These are phyloP conservation scores for Lasius fuliginosus DNA, from an alignment of 2,888 invertebrate species.

Conservation along the genomic window DNA sequence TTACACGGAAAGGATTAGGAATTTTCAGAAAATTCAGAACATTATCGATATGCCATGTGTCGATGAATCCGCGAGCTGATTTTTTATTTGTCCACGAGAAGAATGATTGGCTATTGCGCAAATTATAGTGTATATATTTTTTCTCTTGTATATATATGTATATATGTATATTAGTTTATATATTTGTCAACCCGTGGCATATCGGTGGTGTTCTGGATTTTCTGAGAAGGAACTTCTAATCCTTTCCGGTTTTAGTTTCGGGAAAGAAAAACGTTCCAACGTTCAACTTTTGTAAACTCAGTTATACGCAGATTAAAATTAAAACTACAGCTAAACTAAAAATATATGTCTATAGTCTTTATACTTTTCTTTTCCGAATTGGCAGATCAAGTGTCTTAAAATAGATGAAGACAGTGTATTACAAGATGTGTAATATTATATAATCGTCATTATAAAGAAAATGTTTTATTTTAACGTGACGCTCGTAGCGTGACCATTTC, in stretches of 20 bases:
- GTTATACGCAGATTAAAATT: neutral
- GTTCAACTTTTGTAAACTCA: neutral
- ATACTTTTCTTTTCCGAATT: neutral
- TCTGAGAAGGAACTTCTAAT: neutral
- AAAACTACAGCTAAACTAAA: neutral
- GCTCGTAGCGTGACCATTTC: neutral
- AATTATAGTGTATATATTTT: too few relatives aligned
- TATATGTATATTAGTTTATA: neutral
- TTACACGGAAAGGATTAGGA: too few relatives aligned
- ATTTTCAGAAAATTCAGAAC: too few relatives aligned
- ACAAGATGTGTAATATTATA: neutral
- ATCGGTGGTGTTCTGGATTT: neutral
- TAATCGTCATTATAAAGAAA: conserved; percentile 21
- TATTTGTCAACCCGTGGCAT: neutral
- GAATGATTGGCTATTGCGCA: too few relatives aligned
- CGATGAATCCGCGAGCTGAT: too few relatives aligned
- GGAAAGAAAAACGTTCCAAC: neutral
- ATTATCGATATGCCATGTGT: too few relatives aligned
- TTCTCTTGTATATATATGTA: too few relatives aligned
- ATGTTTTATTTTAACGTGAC: conserved; percentile 32
- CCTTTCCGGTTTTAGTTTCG: neutral
- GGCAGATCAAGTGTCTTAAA: neutral
- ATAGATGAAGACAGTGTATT: neutral
- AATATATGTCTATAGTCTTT: neutral
- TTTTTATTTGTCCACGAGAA: too few relatives aligned